These are phyloP conservation scores for Acromyrmex echinatior DNA, from an alignment of 1,140 invertebrate genomes.

Conservation along the genomic window DNA sequence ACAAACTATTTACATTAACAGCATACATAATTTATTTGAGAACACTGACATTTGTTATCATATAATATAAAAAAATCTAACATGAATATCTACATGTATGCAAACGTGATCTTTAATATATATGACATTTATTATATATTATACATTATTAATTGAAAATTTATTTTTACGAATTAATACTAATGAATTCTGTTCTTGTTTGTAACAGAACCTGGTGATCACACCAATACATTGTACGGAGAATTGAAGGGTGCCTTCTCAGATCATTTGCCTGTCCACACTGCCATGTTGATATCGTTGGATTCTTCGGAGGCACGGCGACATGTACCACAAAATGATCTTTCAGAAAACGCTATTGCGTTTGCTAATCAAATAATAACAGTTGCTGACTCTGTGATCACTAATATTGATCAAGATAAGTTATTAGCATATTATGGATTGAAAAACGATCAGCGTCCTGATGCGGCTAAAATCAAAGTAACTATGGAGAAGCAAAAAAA, in stretches of 20 bases:
- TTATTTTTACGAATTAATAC: slow-evolving; percentile 20
- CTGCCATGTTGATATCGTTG: slow-evolving; percentile 92
- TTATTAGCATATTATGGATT: slow-evolving; percentile 92
- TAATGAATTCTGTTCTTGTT: slow-evolving; percentile 33
- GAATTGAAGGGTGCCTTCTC: slow-evolving; percentile 91
- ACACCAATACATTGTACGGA: slow-evolving; percentile 91
- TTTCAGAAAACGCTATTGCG: slow-evolving; percentile 86
- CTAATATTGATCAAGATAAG: slow-evolving; percentile 91
- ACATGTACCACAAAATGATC: slow-evolving; percentile 86
- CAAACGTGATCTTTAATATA: slow-evolving; percentile 21
- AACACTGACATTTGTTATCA: slow-evolving; percentile 18
- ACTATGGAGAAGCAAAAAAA: slow-evolving; percentile 94
- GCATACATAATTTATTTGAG: slow-evolving; percentile 19
- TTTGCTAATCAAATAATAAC: slow-evolving; percentile 88
- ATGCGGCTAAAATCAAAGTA: slow-evolving; percentile 93
- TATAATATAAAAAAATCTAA: background rate
- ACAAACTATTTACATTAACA: background rate
- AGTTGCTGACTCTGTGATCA: slow-evolving; percentile 90
- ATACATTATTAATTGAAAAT: background rate
- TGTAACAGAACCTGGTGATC: slow-evolving; percentile 86
- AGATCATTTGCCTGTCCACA: slow-evolving; percentile 91
- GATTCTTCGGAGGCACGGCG: slow-evolving; percentile 88
- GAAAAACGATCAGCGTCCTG: slow-evolving; percentile 92
- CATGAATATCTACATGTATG: background rate
- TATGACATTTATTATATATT: background rate